Conservation (phyloP, 2,888 invertebrate species). For the Chesias legatella region DNA sequence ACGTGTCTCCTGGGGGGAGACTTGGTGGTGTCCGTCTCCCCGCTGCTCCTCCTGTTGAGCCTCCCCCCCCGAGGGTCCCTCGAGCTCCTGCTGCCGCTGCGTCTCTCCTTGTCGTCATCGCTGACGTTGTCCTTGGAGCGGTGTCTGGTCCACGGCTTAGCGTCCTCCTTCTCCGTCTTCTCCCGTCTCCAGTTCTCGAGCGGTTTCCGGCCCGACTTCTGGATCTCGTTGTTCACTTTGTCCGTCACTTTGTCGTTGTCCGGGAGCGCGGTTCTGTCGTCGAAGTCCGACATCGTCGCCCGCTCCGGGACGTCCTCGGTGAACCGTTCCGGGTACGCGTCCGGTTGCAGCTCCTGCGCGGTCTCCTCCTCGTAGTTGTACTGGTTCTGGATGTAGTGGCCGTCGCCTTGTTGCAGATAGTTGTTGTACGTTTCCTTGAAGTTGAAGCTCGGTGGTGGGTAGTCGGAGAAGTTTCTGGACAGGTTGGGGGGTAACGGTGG, state of each 20-base stretch:
- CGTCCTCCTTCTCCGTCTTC: constrained; percentile 54
- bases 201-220: constrained; percentile 50
- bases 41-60: constrained; percentile 50
- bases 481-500: constrained; percentile 31
- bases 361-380: constrained; percentile 44
- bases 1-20: constrained; percentile 55
- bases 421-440: constrained; percentile 50
- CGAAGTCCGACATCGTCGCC: constrained; percentile 16
- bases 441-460: constrained; percentile 53
- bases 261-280: constrained; percentile 9
- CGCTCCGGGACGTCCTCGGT: constrained; percentile 11
- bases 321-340: constrained; percentile 1
- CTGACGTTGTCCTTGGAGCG: constrained; percentile 56
- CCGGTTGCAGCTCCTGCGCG: constrained; percentile 22
- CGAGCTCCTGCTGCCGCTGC: constrained; percentile 41
- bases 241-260: constrained; percentile 39
- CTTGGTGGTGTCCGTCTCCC: constrained; percentile 35
- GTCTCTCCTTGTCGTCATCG: constrained; percentile 49
- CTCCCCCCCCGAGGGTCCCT: constrained; percentile 39
- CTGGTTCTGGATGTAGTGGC: constrained; percentile 62
- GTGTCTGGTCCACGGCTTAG: constrained; percentile 56
- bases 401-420: constrained; percentile 69
- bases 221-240: constrained; percentile 58
- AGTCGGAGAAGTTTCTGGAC: constrained; percentile 42
- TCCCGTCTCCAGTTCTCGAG: constrained; percentile 68